A percentile compares a stretch with the other conserved stretches of the same genome.
Evolutionary conservation across 2,113 vertebrate genomes (phyloP).

Genomic region (Pogonocichla stellata): DNA sequence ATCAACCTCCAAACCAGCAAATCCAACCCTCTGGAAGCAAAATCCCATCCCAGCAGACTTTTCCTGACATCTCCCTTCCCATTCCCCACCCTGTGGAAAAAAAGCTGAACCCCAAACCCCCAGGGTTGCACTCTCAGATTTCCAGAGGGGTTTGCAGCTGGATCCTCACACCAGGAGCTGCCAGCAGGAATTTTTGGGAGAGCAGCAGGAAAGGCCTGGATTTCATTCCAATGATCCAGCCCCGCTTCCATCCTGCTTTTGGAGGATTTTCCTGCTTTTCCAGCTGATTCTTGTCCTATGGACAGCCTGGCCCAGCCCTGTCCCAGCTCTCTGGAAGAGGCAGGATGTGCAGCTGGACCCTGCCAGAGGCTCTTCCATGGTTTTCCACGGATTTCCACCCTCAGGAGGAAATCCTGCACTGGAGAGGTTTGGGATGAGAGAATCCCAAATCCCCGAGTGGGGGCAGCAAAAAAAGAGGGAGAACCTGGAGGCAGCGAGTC

Average conservation of each 20-base stretch:
- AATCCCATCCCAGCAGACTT: neutral
- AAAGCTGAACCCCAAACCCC: accelerated
- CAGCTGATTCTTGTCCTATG: neutral
- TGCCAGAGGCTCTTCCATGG: neutral
- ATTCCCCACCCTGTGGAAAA: neutral
- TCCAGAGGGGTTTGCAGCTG: neutral
- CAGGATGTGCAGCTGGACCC: conserved; percentile 4
- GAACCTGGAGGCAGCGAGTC: neutral
- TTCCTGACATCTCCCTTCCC: neutral
- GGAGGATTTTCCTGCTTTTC: neutral
- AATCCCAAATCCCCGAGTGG: accelerated
- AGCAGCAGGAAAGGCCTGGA: neutral
- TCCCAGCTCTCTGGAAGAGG: neutral
- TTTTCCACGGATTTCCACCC: conserved; percentile 20
- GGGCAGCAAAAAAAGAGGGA: neutral
- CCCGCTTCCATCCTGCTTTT: neutral
- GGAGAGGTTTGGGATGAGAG: neutral
- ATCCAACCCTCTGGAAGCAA: accelerated
- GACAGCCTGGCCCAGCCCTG: neutral
- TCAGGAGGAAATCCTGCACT: conserved; percentile 34
- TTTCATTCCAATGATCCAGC: neutral
- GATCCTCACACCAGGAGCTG: neutral
- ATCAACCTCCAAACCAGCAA: neutral
- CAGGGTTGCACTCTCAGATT: accelerated
- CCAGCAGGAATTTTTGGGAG: neutral